Conservation (phyloP, 2,888 invertebrate genomes). For the Palloptera scutellata region DNA sequence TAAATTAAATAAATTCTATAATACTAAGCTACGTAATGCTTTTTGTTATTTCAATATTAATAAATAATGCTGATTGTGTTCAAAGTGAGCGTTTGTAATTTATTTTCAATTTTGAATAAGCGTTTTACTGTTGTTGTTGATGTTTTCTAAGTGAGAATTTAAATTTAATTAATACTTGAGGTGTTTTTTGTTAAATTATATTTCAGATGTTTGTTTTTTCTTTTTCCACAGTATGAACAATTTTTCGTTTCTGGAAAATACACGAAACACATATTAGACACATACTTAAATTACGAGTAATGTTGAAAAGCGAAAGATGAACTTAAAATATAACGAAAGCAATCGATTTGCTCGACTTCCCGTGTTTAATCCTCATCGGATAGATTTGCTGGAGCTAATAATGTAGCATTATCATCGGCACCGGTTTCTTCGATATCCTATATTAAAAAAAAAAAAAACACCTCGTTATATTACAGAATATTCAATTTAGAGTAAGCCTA, state of each 20-base stretch:
- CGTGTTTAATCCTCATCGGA: conserved; percentile 61
- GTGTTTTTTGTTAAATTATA: background rate
- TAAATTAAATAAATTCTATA: background rate
- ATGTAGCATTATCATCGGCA: conserved; percentile 60
- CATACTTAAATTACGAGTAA: conserved; percentile 18
- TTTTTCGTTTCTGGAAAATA: background rate
- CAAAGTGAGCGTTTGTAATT: conserved; percentile 20
- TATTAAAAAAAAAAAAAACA: conserved; percentile 21
- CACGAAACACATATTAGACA: conserved; percentile 8
- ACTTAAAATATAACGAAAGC: conserved; percentile 7
- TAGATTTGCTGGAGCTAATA: conserved; percentile 57
- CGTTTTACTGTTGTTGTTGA: conserved; percentile 1
- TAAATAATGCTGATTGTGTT: conserved; percentile 25
- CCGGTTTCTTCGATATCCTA: conserved; percentile 60
- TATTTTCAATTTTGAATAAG: background rate
- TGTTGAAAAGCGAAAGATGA: conserved; percentile 6
- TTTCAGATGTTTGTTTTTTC: conserved; percentile 1
- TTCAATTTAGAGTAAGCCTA: no score
- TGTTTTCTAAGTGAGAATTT: background rate
- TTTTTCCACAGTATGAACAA: background rate
- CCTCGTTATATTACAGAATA: no score
- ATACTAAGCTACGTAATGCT: background rate
- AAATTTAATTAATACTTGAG: background rate
- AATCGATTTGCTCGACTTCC: background rate
- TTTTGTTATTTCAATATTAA: background rate